phyloP scores from a whole-genome alignment of 2,113 vertebrate species.

The Mesembrinibis cayennensis region DNA sequence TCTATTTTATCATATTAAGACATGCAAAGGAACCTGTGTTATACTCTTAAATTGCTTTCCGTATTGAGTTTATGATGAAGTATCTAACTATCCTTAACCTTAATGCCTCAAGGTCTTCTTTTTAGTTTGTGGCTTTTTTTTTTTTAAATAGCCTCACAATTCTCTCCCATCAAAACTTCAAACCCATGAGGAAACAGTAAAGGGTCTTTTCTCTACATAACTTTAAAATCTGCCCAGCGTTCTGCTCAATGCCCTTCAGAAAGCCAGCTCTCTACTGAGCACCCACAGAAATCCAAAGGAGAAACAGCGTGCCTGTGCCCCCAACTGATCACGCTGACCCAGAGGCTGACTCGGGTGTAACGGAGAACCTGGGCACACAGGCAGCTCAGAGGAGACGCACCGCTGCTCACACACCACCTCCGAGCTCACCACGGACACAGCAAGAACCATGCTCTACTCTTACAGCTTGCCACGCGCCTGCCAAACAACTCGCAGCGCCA shows the following conservation, averaged over 20 bases:
- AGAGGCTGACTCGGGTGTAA: fast-evolving
- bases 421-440: fast-evolving
- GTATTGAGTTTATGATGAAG: neutral
- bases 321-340: fast-evolving
- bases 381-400: neutral
- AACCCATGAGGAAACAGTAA: neutral
- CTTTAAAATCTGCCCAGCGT: neutral
- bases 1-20: neutral
- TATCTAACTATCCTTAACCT: neutral
- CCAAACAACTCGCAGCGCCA: neutral
- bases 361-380: neutral
- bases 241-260: neutral
- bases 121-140: neutral
- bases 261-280: neutral
- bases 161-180: neutral
- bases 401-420: neutral
- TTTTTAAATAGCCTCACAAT: neutral
- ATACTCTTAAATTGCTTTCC: neutral
- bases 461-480: fast-evolving
- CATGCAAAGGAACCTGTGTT: neutral
- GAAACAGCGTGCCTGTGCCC: fast-evolving
- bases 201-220: neutral
- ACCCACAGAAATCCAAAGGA: neutral
- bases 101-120: neutral
- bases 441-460: no score